Evolutionary conservation across 2,888 invertebrate genomes (phyloP), one percentile per base, ranked within the genome.

Genomic region (Xanthostigma xanthostigma): DNA sequence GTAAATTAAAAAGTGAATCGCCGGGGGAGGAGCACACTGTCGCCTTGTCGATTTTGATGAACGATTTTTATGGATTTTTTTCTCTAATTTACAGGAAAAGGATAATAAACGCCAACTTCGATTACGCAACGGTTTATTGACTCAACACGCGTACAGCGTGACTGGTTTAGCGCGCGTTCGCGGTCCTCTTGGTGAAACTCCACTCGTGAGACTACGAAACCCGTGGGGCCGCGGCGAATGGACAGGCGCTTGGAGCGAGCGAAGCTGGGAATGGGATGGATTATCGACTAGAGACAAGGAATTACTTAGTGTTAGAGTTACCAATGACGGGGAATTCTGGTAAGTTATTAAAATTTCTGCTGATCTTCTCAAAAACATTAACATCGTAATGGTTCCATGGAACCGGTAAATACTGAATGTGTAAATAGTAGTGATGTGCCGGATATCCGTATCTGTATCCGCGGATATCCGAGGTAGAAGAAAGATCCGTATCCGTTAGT

Each of bases 241-340:
- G 83, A 75, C 75, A 39, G 83, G 84, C 33, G 74, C 81, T 1
- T 83, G 84, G 84, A 75, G 79, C 52, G 80, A 81, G 59, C 65
- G 78, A 51, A 75, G 76, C 45, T 73, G 76, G 70, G 79, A 80
- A 65, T 81, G 83, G 83, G 77, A 78, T 60, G 75, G 77, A 13
- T 66, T 82, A 44, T 72, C 76, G 13, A 70, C 74, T 44, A 66
- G 77, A 52, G 79, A 79, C 62, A 77, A 79, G 55, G 78, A 78
- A 55, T 65, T 78, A 51, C 71, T 81, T 5, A 76, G 76, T 50
- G 74, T 76, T 9, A 61, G 78, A 52, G 74, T 76, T 13, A 67
- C 76, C 53, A 76, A 79, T 58, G 80, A 81, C 57, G 81, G 80
- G 27, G 81, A 82, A 64, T 82, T 82, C 63, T 82, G 81, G 79